Base-by-base conservation (phyloP, 2,888 invertebrate genomes). In the Drosophila infuscata region DNA sequence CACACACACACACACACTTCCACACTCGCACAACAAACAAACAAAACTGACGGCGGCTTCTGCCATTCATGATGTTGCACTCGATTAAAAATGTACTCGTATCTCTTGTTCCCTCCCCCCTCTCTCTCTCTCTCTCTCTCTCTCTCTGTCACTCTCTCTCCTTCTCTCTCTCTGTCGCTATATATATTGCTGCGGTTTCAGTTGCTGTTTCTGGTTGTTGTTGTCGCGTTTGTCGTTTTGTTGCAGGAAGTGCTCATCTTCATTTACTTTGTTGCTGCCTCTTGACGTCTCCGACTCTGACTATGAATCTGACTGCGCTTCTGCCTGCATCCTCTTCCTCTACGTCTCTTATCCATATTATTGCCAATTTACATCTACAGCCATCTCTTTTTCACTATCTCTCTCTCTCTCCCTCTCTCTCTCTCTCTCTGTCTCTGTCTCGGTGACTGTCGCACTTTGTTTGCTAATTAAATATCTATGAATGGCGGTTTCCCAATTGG, bases 381-480 rank as follows among this genome's bases (percentile, higher is more conserved):
- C 38, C 61, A 38, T 36, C 56, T 43, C 38, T 32, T 5, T 41
- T n/a, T 9, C 41, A n/a, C 41, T 17, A 3, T 38, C 49, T 43
- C 57, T 11, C n/a, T 43, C 7, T 7, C 32, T 6, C 52, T 15
- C 65, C 25, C 32, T 1, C 53, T 41, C 29, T 29, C 33, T 12
- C 32, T 7, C 32, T 43, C 56, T 51, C 41, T 49, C 48, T 29
- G 53, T 38, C 70, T 51, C 20, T 29, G 36, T 29, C 60, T 29
- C n/a, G 32, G 35, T 49, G 48, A 30, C 69, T 53, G 32, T 53
- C 56, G 9, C 65, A 20, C 53, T 63, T 65, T 51, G 75, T 79
- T 81, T 79, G 83, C 90, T 90, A 90, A 90, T 90, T 90, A 88
- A 88, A 87, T 88, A 90, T 88, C 88, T 88, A 88, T 90, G 90